Conservation (phyloP, 2,888 invertebrate genomes). For the Tetheella fluctuosa region DNA sequence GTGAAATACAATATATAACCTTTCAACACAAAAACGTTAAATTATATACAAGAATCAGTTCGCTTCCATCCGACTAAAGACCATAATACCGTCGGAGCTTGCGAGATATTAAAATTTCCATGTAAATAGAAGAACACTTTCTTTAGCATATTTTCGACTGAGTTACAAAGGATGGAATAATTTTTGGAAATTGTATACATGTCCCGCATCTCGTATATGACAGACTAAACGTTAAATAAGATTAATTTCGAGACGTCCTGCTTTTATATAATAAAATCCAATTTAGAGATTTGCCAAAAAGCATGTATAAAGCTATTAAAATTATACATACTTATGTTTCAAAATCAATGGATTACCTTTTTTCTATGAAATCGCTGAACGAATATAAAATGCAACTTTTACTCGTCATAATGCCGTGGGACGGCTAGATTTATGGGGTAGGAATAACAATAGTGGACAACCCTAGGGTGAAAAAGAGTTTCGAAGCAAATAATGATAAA, state of each 20-base stretch:
- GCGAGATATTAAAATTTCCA: not conserved
- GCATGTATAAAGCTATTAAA: too few species aligned
- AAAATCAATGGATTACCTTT: too few species aligned
- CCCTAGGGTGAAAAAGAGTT: too few species aligned
- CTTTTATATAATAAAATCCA: not conserved
- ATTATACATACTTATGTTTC: too few species aligned
- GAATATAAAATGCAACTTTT: too few species aligned
- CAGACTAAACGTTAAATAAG: not conserved
- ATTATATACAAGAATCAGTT: not conserved
- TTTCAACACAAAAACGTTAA: too few species aligned
- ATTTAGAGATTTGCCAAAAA: not conserved
- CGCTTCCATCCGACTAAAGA: not conserved
- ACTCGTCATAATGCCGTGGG: too few species aligned
- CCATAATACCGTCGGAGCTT: not conserved
- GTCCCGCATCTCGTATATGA: not conserved
- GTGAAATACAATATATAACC: too few species aligned
- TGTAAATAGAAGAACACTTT: slow-evolving; percentile 9
- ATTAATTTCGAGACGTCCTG: not conserved
- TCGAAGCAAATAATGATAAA: not conserved
- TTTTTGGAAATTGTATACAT: not conserved
- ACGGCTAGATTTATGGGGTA: too few species aligned
- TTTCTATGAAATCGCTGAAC: too few species aligned
- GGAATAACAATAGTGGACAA: too few species aligned
- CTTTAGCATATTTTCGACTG: not conserved
- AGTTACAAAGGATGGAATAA: too few species aligned